Evolutionary conservation across 2,797 vertebrate species (phyloP).

Genomic region (Hemibagrus guttatus): DNA sequence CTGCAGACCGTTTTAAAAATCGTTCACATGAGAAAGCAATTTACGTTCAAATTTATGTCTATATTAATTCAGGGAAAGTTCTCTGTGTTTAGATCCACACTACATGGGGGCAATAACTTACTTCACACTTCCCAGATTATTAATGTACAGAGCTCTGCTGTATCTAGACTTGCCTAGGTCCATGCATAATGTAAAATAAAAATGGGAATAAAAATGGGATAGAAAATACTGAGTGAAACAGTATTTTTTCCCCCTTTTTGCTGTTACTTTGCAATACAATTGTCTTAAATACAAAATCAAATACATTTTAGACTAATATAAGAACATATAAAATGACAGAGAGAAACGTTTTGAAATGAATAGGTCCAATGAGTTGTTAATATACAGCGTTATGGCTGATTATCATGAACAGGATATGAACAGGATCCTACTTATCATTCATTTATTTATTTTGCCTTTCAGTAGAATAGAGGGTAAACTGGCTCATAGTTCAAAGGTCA

Average conservation of each 20-base stretch:
- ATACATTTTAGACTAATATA: not conserved
- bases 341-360: not conserved
- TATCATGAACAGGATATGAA: not conserved
- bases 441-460: not conserved
- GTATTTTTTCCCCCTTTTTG: not conserved
- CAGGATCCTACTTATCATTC: not conserved
- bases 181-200: not conserved
- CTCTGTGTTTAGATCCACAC: not conserved
- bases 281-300: not conserved
- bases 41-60: not conserved
- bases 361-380: not conserved
- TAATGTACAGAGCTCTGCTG: not conserved
- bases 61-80: not conserved
- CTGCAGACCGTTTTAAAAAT: not conserved
- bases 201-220: not conserved
- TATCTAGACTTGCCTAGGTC: not conserved
- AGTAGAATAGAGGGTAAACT: not conserved
- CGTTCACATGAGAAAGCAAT: not conserved
- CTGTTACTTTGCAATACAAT: not conserved
- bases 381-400: not conserved
- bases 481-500: not conserved
- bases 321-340: not conserved
- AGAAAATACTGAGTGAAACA: not conserved
- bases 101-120: not conserved
- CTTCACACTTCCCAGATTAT: not conserved